Conservation (phyloP, 2,113 vertebrate species). For the Uria lomvia region DNA sequence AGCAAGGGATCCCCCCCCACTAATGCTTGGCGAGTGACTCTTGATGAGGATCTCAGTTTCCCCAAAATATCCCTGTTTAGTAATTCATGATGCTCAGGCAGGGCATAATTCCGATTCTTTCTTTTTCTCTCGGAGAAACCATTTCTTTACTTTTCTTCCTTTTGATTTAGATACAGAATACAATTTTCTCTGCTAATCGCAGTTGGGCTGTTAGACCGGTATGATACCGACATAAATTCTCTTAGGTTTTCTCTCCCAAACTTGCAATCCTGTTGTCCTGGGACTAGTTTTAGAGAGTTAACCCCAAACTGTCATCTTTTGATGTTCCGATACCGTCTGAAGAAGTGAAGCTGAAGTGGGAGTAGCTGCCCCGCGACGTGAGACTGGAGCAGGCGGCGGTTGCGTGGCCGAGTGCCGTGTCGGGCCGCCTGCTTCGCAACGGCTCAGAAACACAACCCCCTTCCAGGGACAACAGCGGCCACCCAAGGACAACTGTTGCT, state of each 20-base stretch:
- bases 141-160: background rate
- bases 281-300: background rate
- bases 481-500: constrained; percentile 22
- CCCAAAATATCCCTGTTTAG: background rate
- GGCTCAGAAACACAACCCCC: accelerated
- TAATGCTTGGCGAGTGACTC: no score
- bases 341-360: background rate
- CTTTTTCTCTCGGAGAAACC: background rate
- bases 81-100: background rate
- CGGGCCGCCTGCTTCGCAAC: accelerated
- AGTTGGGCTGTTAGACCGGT: background rate
- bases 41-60: background rate
- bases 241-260: background rate
- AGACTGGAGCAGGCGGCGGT: background rate
- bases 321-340: background rate
- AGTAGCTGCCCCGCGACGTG: background rate
- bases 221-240: background rate
- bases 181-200: background rate
- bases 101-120: background rate
- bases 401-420: accelerated
- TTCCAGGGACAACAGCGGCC: background rate
- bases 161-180: background rate
- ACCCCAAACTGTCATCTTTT: background rate
- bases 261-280: background rate
- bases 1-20: background rate